phyloP scores from a whole-genome alignment of 2,113 vertebrate species.

The Astur gentilis region DNA sequence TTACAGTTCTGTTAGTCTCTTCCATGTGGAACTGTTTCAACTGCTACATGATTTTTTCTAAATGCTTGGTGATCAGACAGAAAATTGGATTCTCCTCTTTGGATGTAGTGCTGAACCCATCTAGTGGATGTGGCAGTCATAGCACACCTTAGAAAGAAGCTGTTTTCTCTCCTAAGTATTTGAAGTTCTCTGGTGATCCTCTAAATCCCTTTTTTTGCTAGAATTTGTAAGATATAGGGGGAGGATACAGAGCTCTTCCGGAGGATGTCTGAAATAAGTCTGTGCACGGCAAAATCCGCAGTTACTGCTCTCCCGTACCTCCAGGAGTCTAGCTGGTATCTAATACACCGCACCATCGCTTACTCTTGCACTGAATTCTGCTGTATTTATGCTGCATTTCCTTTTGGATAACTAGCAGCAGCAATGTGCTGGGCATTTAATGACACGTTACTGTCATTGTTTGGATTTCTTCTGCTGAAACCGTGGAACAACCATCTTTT shows the following conservation, averaged over 20 bases:
- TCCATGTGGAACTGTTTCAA: background rate
- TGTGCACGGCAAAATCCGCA: background rate
- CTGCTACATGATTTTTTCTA: background rate
- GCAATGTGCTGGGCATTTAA: background rate
- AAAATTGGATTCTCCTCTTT: background rate
- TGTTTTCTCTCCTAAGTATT: background rate
- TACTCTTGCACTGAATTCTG: background rate
- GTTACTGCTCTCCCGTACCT: background rate
- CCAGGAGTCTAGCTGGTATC: background rate
- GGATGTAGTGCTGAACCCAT: background rate
- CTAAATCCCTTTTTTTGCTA: background rate
- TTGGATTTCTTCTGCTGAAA: background rate
- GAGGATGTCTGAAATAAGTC: background rate
- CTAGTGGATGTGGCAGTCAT: background rate
- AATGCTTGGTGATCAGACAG: background rate
- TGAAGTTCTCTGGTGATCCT: background rate
- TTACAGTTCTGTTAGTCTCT: background rate
- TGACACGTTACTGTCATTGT: background rate
- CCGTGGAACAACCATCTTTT: background rate
- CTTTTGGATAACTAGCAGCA: background rate
- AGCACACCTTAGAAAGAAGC: background rate
- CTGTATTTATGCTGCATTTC: background rate
- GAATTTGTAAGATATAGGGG: background rate
- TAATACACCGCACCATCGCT: fast-evolving
- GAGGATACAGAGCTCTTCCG: background rate